Evolutionary conservation across 1,140 invertebrate genomes (phyloP), one percentile per base, ranked within the genome.

Genomic region (Zaprionus kolodkinae): DNA sequence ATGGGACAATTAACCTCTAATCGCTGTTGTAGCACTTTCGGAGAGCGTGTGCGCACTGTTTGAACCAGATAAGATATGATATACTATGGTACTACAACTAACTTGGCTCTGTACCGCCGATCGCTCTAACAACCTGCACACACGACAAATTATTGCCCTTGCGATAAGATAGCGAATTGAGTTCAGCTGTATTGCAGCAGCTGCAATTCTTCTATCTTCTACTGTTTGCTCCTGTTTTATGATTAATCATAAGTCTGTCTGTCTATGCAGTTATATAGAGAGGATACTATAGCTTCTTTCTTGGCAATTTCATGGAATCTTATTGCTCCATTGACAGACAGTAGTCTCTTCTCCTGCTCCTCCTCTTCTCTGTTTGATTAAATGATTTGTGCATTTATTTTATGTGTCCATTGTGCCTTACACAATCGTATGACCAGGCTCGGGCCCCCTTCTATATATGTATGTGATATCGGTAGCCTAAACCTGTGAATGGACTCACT

Each of bases 1-100:
- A 11, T 30, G 3, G 30, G 50, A 64, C 74, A 78, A 79, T 77
- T 77, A 83, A 82, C 84, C 61, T 72, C 56, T 78, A 80, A 76
- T 82, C 82, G 61, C 48, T 76, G 75, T 78, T 78, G 68, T 78
- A 63, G 77, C 77, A 81, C 80, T 87, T 87, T 77, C 79, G 84
- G 79, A 9, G 38, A 48, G 45, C 57, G 33, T 6, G 27, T 30
- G 27, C 27, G 27, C 6, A 30, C 27, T 30, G 27, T 30, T 30
- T 30, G 27, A 15, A 17, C 35, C 25, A 36, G 84, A 87, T 87
- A 89, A 87, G 80, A 81, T 75, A 2, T 2, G 27, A 6, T 21
- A 6, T 21, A 21, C 21, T 21, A 30, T 30, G 27, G 27, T 30
- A 30, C 27, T 30, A 25, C n/a, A n/a, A n/a, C 30, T 21, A 52